Evolutionary conservation across 1,140 invertebrate species (phyloP).

Genomic region (Drosophila kepulauana): DNA sequence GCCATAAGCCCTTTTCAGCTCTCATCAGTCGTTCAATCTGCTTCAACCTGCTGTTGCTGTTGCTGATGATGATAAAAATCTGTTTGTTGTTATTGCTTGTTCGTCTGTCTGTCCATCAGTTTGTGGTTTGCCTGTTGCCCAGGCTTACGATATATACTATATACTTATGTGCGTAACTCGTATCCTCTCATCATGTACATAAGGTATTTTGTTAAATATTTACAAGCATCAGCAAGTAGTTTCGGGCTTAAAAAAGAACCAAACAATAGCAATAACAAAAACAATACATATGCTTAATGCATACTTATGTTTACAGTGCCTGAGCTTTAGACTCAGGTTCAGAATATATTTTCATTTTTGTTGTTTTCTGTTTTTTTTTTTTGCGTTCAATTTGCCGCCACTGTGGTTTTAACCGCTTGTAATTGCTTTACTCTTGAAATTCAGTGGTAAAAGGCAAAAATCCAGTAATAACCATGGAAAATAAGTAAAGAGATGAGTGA

Average conservation of each 20-base stretch:
- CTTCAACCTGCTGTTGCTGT: slow-evolving; percentile 1
- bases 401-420: slow-evolving; percentile 53
- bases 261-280: slow-evolving; percentile 25
- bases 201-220: slow-evolving; percentile 54
- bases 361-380: slow-evolving; percentile 23
- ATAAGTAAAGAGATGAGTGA: slow-evolving; percentile 19
- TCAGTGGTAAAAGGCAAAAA: slow-evolving; percentile 32
- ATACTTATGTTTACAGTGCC: slow-evolving; percentile 33
- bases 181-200: neutral
- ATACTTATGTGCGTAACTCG: neutral
- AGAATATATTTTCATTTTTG: slow-evolving; percentile 23
- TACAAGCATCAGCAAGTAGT: slow-evolving; percentile 40
- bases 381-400: slow-evolving; percentile 44
- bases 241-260: slow-evolving; percentile 16
- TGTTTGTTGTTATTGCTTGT: slow-evolving; percentile 33
- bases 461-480: slow-evolving; percentile 41
- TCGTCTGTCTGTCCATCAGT: slow-evolving; percentile 15
- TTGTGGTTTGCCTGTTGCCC: slow-evolving; percentile 33
- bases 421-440: slow-evolving; percentile 58
- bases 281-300: slow-evolving; percentile 41
- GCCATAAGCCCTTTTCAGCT: slow-evolving; percentile 32
- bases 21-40: slow-evolving; percentile 18
- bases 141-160: slow-evolving; percentile 14
- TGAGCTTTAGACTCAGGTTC: slow-evolving; percentile 15
- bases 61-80: slow-evolving; percentile 40